Conservation (phyloP, 2,888 invertebrate species). For the Hydrotaea diabolus region DNA sequence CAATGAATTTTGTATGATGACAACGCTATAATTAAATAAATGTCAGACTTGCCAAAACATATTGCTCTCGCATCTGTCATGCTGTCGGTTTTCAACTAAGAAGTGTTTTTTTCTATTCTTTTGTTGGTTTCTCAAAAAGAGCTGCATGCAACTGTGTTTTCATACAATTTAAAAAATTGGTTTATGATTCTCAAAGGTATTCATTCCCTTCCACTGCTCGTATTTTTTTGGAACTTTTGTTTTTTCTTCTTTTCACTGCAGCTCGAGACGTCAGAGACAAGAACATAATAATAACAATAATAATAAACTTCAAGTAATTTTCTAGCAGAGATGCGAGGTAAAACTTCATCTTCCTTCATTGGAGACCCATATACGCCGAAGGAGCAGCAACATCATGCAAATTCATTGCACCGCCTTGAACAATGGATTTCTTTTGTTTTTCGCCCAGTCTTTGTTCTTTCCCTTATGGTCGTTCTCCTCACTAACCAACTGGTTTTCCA, state of each 20-base stretch:
- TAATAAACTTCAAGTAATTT: constrained; percentile 9
- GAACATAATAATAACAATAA: constrained; percentile 33
- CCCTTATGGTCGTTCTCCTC: no score
- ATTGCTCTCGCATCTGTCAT: constrained; percentile 10
- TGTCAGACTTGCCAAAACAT: constrained; percentile 20
- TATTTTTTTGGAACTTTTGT: neutral
- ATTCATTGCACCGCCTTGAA: constrained; percentile 33
- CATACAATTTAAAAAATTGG: constrained; percentile 17
- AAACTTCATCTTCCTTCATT: constrained; percentile 37
- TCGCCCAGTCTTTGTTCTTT: neutral
- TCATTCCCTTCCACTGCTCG: constrained; percentile 2
- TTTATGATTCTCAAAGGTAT: constrained; percentile 10
- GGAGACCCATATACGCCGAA: neutral
- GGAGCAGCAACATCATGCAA: constrained; percentile 35
- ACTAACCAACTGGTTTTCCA: constrained; percentile 21
- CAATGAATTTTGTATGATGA: constrained; percentile 49
- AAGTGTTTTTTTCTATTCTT: neutral
- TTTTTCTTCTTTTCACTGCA: neutral
- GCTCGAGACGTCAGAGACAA: constrained; percentile 9
- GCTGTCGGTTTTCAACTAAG: neutral
- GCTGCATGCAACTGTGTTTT: neutral
- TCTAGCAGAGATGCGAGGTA: neutral
- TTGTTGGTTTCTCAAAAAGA: neutral
- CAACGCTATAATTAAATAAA: constrained; percentile 43
- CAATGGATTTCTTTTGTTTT: constrained; percentile 53